phyloP scores from a whole-genome alignment of 2,888 invertebrate species.

The Lasioglossum vierecki region DNA sequence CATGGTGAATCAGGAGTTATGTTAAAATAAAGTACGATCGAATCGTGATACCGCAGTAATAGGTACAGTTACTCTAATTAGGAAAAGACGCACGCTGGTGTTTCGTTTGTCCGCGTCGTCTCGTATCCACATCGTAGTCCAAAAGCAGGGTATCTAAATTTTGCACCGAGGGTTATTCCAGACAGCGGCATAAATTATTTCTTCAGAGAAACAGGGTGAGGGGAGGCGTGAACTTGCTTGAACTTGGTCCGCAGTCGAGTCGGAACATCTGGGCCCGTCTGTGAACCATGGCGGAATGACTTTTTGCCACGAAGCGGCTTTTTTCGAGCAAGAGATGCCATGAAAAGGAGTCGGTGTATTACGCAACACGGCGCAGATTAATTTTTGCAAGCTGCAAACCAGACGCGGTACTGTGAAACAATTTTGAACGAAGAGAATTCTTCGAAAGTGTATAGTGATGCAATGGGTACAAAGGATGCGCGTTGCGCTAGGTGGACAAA shows the following conservation, averaged over 20 bases:
- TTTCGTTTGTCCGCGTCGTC: background rate
- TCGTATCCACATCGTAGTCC: background rate
- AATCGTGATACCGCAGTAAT: no score
- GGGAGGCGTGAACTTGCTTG: background rate
- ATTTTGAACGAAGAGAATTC: background rate
- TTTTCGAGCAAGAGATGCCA: background rate
- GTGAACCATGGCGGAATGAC: conserved; percentile 10
- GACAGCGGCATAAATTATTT: background rate
- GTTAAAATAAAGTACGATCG: no score
- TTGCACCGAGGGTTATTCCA: background rate
- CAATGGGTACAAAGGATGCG: conserved; percentile 11
- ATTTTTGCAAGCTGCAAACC: conserved; percentile 1
- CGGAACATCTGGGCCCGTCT: conserved; percentile 42
- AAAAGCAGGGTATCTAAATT: background rate
- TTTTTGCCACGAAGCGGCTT: conserved; percentile 18
- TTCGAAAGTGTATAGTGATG: background rate
- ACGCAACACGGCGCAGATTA: background rate
- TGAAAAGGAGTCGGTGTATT: background rate
- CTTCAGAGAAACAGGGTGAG: background rate
- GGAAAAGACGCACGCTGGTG: background rate
- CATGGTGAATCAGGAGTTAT: no score
- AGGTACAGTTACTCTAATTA: no score
- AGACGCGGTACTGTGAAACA: background rate
- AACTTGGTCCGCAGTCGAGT: background rate
- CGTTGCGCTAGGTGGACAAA: conserved; percentile 1